These are phyloP conservation scores for Mactra quadrangularis DNA, from an alignment of 1,140 invertebrate species.

Conservation along the genomic window DNA sequence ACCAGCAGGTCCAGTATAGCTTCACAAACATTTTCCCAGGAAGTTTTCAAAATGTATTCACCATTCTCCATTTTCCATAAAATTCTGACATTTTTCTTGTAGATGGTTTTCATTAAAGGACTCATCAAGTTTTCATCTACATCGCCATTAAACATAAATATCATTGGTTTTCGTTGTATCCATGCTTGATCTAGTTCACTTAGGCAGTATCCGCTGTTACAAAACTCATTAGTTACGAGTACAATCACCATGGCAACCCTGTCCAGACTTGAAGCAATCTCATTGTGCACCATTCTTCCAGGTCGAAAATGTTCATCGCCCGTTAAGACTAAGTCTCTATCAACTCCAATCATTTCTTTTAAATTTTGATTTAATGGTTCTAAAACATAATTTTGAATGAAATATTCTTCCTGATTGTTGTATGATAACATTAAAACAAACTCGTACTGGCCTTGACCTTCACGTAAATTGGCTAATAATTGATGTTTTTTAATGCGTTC, in stretches of 20 bases:
- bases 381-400: neutral
- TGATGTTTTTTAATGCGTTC: neutral
- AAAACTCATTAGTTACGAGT: conserved; percentile 7
- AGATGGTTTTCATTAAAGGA: neutral
- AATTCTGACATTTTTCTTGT: neutral
- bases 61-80: neutral
- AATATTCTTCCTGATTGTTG: conserved; percentile 11
- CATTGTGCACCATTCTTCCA: neutral
- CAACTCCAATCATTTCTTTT: neutral
- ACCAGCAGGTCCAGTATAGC: conserved; percentile 17
- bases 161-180: neutral
- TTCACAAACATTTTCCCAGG: conserved; percentile 26
- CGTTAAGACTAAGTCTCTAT: conserved; percentile 3
- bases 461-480: neutral
- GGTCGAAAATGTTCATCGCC: conserved; percentile 20
- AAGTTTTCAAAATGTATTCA: conserved; percentile 14
- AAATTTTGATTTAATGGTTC: neutral
- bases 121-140: conserved; percentile 4
- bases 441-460: neutral
- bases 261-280: neutral
- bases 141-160: neutral
- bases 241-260: neutral
- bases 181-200: conserved; percentile 7
- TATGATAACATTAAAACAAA: conserved; percentile 2
- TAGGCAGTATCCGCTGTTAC: neutral